Base-by-base conservation (phyloP, 2,113 vertebrate species). In the Callospermophilus lateralis region DNA sequence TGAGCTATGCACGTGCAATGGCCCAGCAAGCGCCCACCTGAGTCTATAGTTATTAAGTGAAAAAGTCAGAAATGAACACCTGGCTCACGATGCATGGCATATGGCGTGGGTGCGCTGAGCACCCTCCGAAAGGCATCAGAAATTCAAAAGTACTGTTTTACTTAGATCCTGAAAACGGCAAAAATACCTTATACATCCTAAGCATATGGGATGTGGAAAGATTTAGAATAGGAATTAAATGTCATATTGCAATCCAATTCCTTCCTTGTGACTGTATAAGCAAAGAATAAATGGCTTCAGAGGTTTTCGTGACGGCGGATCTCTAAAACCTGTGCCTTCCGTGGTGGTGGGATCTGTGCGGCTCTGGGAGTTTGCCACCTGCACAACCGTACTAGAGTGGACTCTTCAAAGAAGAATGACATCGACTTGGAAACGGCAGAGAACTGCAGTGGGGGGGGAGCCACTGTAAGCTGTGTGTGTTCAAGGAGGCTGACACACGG, bases 151-250 rank as follows among this genome's bases (percentile, higher is more conserved):
- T 30, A 93, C 70, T 87, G 28, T 91, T 97, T 94, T 88, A 87
- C 90, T 96, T 84, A 91, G 39, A 70, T 84, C 81, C 83, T 80
- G 80, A 63, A 97, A 95, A 55, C 73, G 87, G 61, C 67, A 97
- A 90, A 97, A 94, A 84, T 70, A 70, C 58, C 68, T 89, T 93
- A 88, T 80, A 55, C 39, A 68, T 63, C 70, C 90, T 95, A 83
- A 94, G n/a, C 96, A 96, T 93, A 84, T 97, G 93, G 90, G n/a
- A 78, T 89, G 88, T 39, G 78, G 89, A 74, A 79, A 93, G 89
- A 94, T 80, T 93, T 70, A 91, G 83, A 74, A 84, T 58, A 76
- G 90, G 88, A 84, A 93, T 70, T 45, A 94, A 92, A 91, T 39
- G 42, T 74, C 78, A 32, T 65, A 48, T 63, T 88, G 81, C 77